These are phyloP conservation scores for Hipposideros armiger DNA, from an alignment of 2,113 vertebrate species.

Conservation along the genomic window DNA sequence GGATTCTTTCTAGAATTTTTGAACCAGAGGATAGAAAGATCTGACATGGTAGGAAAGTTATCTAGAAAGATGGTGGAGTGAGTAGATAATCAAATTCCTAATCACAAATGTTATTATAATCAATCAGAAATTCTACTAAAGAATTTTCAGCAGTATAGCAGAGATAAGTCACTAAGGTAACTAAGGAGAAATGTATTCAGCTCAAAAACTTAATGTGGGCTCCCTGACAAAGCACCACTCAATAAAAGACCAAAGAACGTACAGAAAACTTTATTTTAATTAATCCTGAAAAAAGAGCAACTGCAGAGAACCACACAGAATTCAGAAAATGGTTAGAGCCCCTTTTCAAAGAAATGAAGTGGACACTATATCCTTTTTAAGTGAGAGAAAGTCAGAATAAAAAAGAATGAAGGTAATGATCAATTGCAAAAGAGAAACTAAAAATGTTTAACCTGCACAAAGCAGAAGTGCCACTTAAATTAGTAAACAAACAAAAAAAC, in stretches of 20 bases:
- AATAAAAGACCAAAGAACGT: background rate
- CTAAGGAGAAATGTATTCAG: background rate
- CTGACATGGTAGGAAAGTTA: conserved; percentile 17
- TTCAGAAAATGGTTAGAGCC: conserved; percentile 43
- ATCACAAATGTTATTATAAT: conserved; percentile 35
- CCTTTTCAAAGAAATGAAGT: conserved; percentile 52
- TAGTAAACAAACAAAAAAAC: background rate
- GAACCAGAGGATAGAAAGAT: background rate
- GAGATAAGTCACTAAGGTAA: conserved; percentile 1
- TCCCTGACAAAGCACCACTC: background rate
- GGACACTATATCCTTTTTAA: background rate
- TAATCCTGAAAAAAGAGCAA: conserved; percentile 43
- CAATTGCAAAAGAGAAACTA: background rate
- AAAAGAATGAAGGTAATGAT: conserved; percentile 35
- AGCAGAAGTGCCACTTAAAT: conserved; percentile 33
- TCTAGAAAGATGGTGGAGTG: background rate
- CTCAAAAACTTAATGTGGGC: conserved; percentile 30
- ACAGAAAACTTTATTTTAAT: conserved; percentile 35
- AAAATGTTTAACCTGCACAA: conserved; percentile 24
- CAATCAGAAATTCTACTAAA: conserved; percentile 14
- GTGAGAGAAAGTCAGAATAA: conserved; percentile 43
- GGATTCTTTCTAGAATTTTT: conserved; percentile 37
- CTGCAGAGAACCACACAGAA: background rate
- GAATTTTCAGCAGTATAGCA: background rate
- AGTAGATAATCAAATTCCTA: background rate